Evolutionary conservation across 1,140 invertebrate genomes (phyloP).

Genomic region (Drosophila bocki): DNA sequence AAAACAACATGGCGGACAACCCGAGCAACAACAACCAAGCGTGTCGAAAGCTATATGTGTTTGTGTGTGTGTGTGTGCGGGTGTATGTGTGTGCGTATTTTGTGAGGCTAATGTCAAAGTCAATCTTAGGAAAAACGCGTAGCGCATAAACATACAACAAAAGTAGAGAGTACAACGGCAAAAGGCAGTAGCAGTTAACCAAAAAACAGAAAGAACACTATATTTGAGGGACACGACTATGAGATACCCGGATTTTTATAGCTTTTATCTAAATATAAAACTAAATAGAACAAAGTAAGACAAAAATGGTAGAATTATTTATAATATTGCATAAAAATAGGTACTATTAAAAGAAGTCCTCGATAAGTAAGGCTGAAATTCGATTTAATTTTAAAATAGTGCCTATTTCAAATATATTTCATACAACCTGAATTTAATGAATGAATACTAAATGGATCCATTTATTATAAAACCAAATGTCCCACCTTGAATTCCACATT

Average conservation of each 20-base stretch:
- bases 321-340: neutral
- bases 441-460: neutral
- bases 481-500: neutral
- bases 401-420: neutral
- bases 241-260: constrained; percentile 3
- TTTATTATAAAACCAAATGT: neutral
- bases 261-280: neutral
- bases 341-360: too few species aligned
- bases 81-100: constrained; percentile 51
- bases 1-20: constrained; percentile 82
- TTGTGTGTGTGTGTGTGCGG: constrained; percentile 6
- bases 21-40: constrained; percentile 68
- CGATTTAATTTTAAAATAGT: neutral
- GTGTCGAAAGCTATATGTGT: constrained; percentile 66
- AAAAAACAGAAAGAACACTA: constrained; percentile 14
- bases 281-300: neutral
- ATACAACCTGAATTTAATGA: too few species aligned
- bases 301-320: neutral
- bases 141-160: constrained; percentile 80
- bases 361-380: too few species aligned
- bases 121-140: constrained; percentile 83
- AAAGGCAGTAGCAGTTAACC: constrained; percentile 53
- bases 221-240: neutral
- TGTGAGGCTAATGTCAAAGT: constrained; percentile 82
- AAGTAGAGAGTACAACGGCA: constrained; percentile 59